A percentile compares a stretch with the other conserved stretches of the same genome.
These are phyloP conservation scores for Platycercus adscitus DNA, from an alignment of 2,113 vertebrate genomes.

Conservation along the genomic window DNA sequence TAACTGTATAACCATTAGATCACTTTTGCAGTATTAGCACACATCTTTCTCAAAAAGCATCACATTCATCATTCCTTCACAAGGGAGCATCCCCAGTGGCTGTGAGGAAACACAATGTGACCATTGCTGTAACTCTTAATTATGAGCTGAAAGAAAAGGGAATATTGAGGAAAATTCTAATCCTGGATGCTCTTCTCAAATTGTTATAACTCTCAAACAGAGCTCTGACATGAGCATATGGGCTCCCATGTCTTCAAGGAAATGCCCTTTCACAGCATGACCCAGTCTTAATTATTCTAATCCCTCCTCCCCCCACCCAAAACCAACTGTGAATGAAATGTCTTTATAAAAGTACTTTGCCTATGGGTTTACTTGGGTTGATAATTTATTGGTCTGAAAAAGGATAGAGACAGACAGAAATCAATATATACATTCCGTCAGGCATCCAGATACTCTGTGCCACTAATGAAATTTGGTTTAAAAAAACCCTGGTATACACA, in stretches of 20 bases:
- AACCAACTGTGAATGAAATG: not conserved
- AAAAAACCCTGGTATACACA: not conserved
- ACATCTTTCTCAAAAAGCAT: not conserved
- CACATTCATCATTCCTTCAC: not conserved
- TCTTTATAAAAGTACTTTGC: not conserved
- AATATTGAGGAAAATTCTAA: not conserved
- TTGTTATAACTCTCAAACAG: not conserved
- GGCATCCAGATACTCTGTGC: not conserved
- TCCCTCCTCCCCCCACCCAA: not conserved
- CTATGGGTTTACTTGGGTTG: not conserved
- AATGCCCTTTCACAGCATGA: not conserved
- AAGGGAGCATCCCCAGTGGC: not conserved
- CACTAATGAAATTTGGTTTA: not conserved
- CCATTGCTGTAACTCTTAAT: not conserved
- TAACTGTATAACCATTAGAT: not conserved
- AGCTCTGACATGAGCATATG: not conserved
- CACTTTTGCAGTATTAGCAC: not conserved
- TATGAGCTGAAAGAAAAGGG: not conserved
- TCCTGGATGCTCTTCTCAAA: not conserved
- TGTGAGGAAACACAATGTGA: not conserved
- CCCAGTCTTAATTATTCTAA: not conserved
- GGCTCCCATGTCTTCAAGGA: not conserved
- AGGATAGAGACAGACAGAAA: not conserved
- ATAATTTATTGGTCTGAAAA: not conserved
- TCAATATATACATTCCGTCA: not conserved